A percentile compares a stretch with the other conserved stretches of the same genome.
Conservation (phyloP, 2,797 vertebrate genomes). For the Poeciliopsis presidionis region DNA sequence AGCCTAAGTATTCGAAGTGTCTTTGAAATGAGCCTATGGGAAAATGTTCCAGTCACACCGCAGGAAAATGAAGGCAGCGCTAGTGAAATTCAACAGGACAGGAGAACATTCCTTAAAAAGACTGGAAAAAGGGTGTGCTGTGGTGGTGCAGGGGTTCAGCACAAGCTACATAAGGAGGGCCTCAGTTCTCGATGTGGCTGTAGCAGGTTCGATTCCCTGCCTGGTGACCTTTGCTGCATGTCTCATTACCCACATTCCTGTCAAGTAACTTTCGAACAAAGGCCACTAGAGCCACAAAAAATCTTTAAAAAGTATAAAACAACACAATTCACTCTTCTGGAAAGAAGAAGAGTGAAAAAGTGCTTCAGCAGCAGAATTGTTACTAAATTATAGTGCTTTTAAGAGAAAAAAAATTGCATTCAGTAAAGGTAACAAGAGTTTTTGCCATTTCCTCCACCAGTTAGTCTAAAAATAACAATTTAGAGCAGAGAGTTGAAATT, state of each 20-base stretch:
- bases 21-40: slow-evolving; percentile 50
- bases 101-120: slow-evolving; percentile 27
- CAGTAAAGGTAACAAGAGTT: slow-evolving; percentile 41
- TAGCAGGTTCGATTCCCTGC: too few species aligned
- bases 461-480: slow-evolving; percentile 35
- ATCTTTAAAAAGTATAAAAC: too few species aligned
- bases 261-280: too few species aligned
- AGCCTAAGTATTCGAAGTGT: slow-evolving; percentile 24
- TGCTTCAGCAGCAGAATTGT: slow-evolving; percentile 59
- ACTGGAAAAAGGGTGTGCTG: background rate
- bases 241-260: too few species aligned
- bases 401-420: slow-evolving; percentile 51
- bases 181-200: too few species aligned
- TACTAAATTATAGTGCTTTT: slow-evolving; percentile 51
- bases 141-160: too few species aligned
- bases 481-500: slow-evolving; percentile 51
- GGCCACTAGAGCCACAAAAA: too few species aligned
- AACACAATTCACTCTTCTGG: too few species aligned
- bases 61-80: slow-evolving; percentile 65
- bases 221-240: too few species aligned
- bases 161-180: too few species aligned
- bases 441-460: slow-evolving; percentile 20
- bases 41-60: slow-evolving; percentile 49
- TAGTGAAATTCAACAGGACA: slow-evolving; percentile 69
- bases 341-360: slow-evolving; percentile 40